These are phyloP conservation scores for Physella acuta DNA, from an alignment of 1,140 invertebrate genomes.

Conservation along the genomic window DNA sequence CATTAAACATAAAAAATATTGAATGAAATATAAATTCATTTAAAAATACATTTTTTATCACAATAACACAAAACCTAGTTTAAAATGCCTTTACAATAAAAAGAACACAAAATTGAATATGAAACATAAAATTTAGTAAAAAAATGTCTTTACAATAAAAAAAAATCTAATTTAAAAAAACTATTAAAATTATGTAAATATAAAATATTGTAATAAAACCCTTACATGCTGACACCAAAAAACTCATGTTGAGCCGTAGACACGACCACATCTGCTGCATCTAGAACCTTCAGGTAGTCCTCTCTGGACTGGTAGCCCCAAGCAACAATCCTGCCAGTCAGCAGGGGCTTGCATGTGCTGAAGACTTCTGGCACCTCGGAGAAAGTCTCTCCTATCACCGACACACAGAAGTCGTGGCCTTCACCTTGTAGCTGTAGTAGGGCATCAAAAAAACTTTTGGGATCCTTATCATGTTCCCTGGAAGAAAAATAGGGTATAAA, in stretches of 20 bases:
- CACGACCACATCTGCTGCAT: constrained; percentile 67
- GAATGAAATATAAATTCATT: too few relatives aligned
- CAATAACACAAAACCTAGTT: too few relatives aligned
- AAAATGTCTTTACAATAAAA: too few relatives aligned
- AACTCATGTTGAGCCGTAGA: constrained; percentile 79
- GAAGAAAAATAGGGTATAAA: constrained; percentile 27
- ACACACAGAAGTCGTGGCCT: constrained; percentile 66
- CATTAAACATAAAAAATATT: too few relatives aligned
- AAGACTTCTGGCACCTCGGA: constrained; percentile 63
- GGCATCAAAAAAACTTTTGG: constrained; percentile 68
- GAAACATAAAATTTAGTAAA: too few relatives aligned
- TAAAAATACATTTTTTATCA: too few relatives aligned
- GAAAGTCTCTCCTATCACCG: constrained; percentile 69
- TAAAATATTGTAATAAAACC: too few relatives aligned
- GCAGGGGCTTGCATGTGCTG: constrained; percentile 60
- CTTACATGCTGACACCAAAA: constrained; percentile 74
- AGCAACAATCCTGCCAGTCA: constrained; percentile 65
- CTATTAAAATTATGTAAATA: too few relatives aligned
- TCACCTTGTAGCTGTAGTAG: constrained; percentile 65
- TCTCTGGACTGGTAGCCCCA: constrained; percentile 68
- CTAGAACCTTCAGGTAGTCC: constrained; percentile 67
- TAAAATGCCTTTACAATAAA: too few relatives aligned
- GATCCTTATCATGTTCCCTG: constrained; percentile 79
- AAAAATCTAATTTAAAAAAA: too few relatives aligned
- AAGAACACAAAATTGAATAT: too few relatives aligned